Conservation (phyloP, 2,888 invertebrate genomes). For the Caenorhabditis sp. region DNA sequence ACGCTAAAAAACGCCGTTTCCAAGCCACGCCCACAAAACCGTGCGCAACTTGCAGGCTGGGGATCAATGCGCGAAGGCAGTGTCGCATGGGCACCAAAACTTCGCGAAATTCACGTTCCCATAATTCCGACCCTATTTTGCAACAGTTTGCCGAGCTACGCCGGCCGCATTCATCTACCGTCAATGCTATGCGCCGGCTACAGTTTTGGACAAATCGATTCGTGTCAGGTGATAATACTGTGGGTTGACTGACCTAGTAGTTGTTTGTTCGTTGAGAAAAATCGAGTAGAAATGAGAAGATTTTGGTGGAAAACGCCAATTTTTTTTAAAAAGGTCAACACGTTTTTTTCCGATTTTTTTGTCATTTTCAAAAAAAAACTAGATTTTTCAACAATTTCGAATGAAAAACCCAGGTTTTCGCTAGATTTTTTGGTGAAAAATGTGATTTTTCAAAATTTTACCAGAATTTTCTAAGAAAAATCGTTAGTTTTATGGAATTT, state of each 20-base stretch:
- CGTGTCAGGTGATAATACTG: conserved; percentile 57
- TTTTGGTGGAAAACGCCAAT: neutral
- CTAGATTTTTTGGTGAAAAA: too few relatives aligned
- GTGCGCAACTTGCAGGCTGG: conserved; percentile 52
- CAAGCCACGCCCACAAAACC: neutral
- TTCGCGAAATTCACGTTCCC: conserved; percentile 64
- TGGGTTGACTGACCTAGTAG: neutral
- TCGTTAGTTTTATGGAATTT: too few relatives aligned
- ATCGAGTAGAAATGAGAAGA: neutral
- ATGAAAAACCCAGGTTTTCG: too few relatives aligned
- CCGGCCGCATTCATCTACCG: conserved; percentile 55
- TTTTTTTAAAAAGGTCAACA: neutral
- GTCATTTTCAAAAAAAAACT: too few relatives aligned
- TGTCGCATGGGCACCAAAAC: conserved; percentile 27
- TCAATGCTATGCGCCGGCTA: conserved; percentile 70
- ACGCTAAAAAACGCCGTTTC: too few relatives aligned
- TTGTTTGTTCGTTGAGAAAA: neutral
- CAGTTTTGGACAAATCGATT: conserved; percentile 59
- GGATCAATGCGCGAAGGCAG: conserved; percentile 56
- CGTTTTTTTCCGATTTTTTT: too few relatives aligned
- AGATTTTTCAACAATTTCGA: too few relatives aligned
- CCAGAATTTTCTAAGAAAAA: too few relatives aligned
- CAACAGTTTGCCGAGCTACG: conserved; percentile 48
- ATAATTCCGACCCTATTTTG: conserved; percentile 57
- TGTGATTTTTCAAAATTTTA: too few relatives aligned